Evolutionary conservation across 2,113 vertebrate species (phyloP).

Genomic region (Campylorhamphus procurvoides): DNA sequence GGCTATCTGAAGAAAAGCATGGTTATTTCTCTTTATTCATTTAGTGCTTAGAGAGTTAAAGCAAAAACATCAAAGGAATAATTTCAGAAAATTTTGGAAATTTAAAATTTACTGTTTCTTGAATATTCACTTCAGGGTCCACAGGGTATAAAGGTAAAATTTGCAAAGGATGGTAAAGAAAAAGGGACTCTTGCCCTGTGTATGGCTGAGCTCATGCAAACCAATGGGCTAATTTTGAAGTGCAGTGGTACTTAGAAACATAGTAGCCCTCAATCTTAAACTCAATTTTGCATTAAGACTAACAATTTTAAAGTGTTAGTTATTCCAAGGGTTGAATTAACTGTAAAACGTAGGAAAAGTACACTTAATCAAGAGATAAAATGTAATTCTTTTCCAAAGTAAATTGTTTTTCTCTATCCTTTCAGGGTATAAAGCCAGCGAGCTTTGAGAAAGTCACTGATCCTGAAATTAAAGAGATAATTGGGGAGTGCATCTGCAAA

Average conservation of each 20-base stretch:
- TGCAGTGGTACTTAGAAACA: neutral
- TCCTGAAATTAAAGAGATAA: conserved; percentile 98
- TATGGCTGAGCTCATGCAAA: neutral
- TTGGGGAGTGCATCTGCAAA: conserved; percentile 97
- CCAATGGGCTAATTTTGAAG: neutral
- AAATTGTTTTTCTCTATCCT: neutral
- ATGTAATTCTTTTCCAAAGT: neutral
- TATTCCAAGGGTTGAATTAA: neutral
- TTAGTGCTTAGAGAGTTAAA: neutral
- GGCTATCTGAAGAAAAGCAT: neutral
- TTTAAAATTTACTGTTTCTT: neutral
- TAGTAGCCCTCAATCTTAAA: neutral
- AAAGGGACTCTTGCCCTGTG: neutral
- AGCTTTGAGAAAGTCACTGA: conserved; percentile 94
- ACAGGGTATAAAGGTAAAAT: neutral
- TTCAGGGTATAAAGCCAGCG: conserved; percentile 95
- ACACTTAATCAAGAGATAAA: neutral
- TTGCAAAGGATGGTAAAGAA: neutral
- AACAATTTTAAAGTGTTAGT: neutral
- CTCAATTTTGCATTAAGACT: neutral
- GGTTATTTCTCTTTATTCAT: neutral
- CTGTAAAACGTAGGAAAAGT: neutral
- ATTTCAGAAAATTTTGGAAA: neutral
- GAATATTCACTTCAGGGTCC: neutral
- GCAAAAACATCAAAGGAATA: neutral